These are phyloP conservation scores for Piaya cayana DNA, from an alignment of 2,113 vertebrate species.

Conservation along the genomic window DNA sequence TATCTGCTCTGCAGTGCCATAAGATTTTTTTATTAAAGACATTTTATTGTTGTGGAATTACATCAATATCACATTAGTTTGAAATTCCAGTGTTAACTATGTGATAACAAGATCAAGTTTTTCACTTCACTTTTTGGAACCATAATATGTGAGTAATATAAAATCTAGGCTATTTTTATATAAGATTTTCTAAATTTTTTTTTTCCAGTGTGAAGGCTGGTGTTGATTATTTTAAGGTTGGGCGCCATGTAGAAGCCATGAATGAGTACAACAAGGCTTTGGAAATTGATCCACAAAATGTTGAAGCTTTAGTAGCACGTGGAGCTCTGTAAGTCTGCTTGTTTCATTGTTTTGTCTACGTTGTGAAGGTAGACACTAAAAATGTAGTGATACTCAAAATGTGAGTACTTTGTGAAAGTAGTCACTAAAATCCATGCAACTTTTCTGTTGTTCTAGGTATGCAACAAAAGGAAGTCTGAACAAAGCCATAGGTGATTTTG, in stretches of 20 bases:
- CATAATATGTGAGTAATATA: neutral
- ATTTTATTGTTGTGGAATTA: neutral
- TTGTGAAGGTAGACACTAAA: neutral
- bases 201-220: slow-evolving; percentile 88
- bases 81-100: neutral
- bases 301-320: slow-evolving; percentile 96
- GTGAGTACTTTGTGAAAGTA: neutral
- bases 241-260: slow-evolving; percentile 94
- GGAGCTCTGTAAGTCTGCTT: slow-evolving; percentile 89
- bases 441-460: slow-evolving; percentile 77
- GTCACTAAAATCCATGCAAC: neutral
- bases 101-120: neutral
- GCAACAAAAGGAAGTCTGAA: slow-evolving; percentile 94
- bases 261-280: slow-evolving; percentile 98
- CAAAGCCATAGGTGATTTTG: slow-evolving; percentile 95
- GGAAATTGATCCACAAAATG: slow-evolving; percentile 93
- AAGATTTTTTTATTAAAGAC: neutral
- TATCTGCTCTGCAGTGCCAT: neutral
- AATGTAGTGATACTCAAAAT: no score
- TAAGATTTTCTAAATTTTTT: neutral
- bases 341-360: neutral
- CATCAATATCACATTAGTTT: accelerated
- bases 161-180: neutral
- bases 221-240: slow-evolving; percentile 93
- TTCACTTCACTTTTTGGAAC: neutral